phyloP scores from a whole-genome alignment of 2,888 invertebrate genomes.

The Rhabditoides inermis region DNA sequence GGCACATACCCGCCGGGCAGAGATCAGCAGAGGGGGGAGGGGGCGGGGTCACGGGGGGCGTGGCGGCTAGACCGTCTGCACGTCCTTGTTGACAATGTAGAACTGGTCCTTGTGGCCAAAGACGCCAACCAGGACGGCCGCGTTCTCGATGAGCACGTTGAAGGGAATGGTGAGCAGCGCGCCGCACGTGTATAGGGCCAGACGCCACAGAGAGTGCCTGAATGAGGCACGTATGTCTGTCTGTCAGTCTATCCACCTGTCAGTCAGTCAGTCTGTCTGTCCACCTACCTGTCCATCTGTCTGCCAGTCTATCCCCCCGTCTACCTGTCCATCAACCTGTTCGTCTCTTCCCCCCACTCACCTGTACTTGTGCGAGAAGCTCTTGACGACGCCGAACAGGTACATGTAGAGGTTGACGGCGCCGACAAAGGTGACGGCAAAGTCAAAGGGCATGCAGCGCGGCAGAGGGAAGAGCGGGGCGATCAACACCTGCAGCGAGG shows the following conservation, averaged over 20 bases:
- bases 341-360: conserved; percentile 7
- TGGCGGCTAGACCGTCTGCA: conserved; percentile 12
- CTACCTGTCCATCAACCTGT: background rate
- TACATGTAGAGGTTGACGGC: conserved; percentile 95
- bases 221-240: too few relatives aligned
- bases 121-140: conserved; percentile 89
- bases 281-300: too few relatives aligned
- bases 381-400: conserved; percentile 90
- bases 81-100: conserved; percentile 79
- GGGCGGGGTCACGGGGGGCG: too few relatives aligned
- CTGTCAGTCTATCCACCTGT: too few relatives aligned
- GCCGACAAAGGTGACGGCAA: conserved; percentile 79
- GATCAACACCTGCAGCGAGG: conserved; percentile 70
- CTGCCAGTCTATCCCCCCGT: too few relatives aligned
- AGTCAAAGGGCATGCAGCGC: conserved; percentile 67
- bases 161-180: conserved; percentile 83
- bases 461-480: conserved; percentile 77
- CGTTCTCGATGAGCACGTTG: conserved; percentile 85
- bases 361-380: conserved; percentile 65
- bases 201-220: conserved; percentile 41
- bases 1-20: too few relatives aligned
- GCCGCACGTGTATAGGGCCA: conserved; percentile 59
- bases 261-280: too few relatives aligned
- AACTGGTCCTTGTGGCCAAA: conserved; percentile 90
- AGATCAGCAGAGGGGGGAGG: too few relatives aligned